Conservation (phyloP, 2,888 invertebrate genomes). For the Malthinus seriepunctatus region DNA sequence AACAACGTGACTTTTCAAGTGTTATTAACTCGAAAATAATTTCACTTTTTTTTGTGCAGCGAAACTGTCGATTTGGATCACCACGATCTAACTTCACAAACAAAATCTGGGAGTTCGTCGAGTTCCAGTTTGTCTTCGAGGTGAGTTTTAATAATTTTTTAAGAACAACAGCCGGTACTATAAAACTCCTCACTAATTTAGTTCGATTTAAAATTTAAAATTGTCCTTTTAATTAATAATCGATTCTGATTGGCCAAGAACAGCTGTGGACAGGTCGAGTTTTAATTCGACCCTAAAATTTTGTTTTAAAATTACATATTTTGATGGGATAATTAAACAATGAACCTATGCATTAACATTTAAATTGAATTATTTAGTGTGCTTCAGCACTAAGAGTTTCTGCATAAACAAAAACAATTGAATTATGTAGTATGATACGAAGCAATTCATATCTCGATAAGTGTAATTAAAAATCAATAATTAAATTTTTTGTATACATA, state of each 20-base stretch:
- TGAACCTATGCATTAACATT: neutral
- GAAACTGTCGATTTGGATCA: conserved; percentile 69
- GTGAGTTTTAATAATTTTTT: conserved; percentile 39
- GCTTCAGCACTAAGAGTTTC: neutral
- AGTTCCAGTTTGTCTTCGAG: conserved; percentile 69
- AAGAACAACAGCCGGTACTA: neutral
- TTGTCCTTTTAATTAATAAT: too few species aligned
- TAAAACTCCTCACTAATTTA: neutral
- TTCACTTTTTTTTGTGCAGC: conserved; percentile 53
- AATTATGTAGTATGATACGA: too few species aligned
- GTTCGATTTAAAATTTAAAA: too few species aligned
- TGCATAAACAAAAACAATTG: neutral
- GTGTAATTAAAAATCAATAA: too few species aligned
- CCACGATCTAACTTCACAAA: conserved; percentile 55
- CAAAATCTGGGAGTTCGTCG: conserved; percentile 70
- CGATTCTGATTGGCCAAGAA: too few species aligned
- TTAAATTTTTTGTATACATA: too few species aligned
- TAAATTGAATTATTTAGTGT: neutral
- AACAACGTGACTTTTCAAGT: neutral
- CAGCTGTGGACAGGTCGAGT: too few species aligned
- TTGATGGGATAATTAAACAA: neutral
- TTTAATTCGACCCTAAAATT: too few species aligned
- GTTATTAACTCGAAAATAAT: conserved; percentile 12
- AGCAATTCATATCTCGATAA: too few species aligned
- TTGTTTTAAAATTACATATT: too few species aligned